Conservation (phyloP, 2,797 vertebrate genomes). For the Helostoma temminkii region DNA sequence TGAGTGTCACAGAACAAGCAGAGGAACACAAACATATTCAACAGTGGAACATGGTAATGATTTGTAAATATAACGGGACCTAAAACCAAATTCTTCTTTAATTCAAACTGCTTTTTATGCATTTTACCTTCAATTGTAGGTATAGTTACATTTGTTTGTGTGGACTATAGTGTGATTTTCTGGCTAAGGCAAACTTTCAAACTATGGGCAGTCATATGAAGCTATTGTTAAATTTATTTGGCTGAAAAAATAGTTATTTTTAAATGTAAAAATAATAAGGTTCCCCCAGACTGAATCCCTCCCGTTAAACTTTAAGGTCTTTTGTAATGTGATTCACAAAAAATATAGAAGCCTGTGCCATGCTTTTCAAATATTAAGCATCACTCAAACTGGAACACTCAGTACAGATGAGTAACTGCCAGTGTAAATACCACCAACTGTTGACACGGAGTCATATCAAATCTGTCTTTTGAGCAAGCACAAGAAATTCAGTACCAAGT, state of each 20-base stretch:
- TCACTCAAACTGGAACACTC: slow-evolving; percentile 21
- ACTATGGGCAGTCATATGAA: not conserved
- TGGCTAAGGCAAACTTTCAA: not conserved
- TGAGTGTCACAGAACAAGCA: slow-evolving; percentile 58
- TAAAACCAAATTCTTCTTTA: too few species aligned
- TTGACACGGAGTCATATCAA: slow-evolving; percentile 48
- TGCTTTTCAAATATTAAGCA: slow-evolving; percentile 3
- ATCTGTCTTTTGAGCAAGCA: slow-evolving; percentile 23
- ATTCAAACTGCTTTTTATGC: too few species aligned
- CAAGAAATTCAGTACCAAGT: not conserved
- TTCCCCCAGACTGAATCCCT: not conserved
- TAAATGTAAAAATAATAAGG: too few species aligned
- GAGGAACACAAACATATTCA: slow-evolving; percentile 41
- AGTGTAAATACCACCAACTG: slow-evolving; percentile 55
- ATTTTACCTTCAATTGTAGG: too few species aligned
- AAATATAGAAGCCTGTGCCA: not conserved
- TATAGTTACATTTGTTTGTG: not conserved
- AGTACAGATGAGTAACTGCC: slow-evolving; percentile 35
- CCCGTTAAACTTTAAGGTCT: not conserved
- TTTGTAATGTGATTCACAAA: not conserved
- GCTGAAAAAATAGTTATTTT: not conserved
- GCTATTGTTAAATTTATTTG: not conserved
- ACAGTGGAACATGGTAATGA: not conserved
- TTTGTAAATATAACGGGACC: slow-evolving; percentile 11
- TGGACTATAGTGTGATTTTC: not conserved